A percentile compares a stretch with the other conserved stretches of the same genome.
These are phyloP conservation scores for Papilio elwesi DNA, from an alignment of 2,888 invertebrate species.

Conservation along the genomic window DNA sequence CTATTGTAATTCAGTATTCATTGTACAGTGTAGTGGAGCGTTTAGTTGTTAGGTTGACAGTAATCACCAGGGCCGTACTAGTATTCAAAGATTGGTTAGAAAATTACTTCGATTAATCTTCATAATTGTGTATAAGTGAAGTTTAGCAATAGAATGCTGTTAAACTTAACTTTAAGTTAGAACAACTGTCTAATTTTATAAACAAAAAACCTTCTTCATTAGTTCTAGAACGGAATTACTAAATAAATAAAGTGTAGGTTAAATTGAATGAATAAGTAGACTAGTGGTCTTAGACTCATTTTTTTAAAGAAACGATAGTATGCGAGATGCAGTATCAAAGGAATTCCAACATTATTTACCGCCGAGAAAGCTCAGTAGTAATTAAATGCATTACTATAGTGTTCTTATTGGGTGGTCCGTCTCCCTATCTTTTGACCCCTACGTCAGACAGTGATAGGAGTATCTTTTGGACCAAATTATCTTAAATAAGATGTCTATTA, in stretches of 20 bases:
- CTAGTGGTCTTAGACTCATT: too few species aligned
- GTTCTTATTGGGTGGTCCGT: constrained; percentile 5
- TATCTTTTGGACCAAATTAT: not conserved
- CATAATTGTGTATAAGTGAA: not conserved
- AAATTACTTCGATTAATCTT: not conserved
- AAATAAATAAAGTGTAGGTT: too few species aligned
- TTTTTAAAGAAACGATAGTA: too few species aligned
- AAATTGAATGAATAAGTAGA: too few species aligned
- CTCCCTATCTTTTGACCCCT: not conserved
- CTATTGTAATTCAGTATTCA: constrained; percentile 32
- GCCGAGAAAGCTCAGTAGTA: not conserved
- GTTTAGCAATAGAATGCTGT: too few species aligned
- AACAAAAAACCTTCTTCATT: too few species aligned
- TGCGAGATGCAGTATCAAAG: too few species aligned
- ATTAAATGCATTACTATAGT: not conserved
- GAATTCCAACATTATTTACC: too few species aligned
- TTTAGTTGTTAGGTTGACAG: constrained; percentile 36
- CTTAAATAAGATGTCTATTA: not conserved
- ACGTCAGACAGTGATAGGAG: not conserved
- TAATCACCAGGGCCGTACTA: constrained; percentile 7
- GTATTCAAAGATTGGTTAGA: not conserved
- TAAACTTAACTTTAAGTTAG: too few species aligned
- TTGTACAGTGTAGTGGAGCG: constrained; percentile 36
- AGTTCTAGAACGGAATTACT: too few species aligned
- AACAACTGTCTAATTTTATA: too few species aligned